Conservation (phyloP, 2,888 invertebrate species). For the Cosmopolites sordidus region DNA sequence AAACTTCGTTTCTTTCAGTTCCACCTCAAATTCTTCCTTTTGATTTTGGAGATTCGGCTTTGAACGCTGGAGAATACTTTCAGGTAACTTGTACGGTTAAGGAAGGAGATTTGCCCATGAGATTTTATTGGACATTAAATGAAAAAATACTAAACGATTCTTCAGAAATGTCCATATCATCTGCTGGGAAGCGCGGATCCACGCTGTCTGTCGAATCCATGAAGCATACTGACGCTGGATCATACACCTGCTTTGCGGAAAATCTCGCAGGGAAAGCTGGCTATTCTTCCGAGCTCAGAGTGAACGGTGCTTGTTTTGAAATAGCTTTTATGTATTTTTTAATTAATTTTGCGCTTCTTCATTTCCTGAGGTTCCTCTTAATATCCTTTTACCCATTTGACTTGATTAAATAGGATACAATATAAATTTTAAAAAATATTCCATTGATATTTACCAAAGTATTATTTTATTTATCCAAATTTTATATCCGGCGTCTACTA, state of each 20-base stretch:
- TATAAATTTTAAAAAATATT: too few relatives aligned
- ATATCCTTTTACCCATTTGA: too few relatives aligned
- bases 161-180: slow-evolving; percentile 38
- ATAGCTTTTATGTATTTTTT: too few relatives aligned
- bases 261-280: slow-evolving; percentile 41
- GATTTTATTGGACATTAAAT: slow-evolving; percentile 61
- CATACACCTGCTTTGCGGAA: slow-evolving; percentile 68
- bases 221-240: slow-evolving; percentile 65
- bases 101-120: slow-evolving; percentile 62
- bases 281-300: slow-evolving; percentile 53
- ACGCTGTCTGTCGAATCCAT: slow-evolving; percentile 64
- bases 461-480: too few relatives aligned
- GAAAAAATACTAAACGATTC: slow-evolving; percentile 40
- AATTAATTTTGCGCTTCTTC: too few relatives aligned
- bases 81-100: slow-evolving; percentile 61
- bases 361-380: too few relatives aligned
- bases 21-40: slow-evolving; percentile 64
- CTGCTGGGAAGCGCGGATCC: slow-evolving; percentile 49
- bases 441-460: too few relatives aligned
- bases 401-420: too few relatives aligned
- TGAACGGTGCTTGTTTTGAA: slow-evolving; percentile 57
- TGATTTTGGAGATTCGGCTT: slow-evolving; percentile 60
- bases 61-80: slow-evolving; percentile 58
- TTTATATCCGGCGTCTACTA: too few relatives aligned
- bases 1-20: slow-evolving; percentile 51